Evolutionary conservation across 2,888 invertebrate species (phyloP), one percentile per base, ranked within the genome.

Genomic region (Ectobius pallidus): DNA sequence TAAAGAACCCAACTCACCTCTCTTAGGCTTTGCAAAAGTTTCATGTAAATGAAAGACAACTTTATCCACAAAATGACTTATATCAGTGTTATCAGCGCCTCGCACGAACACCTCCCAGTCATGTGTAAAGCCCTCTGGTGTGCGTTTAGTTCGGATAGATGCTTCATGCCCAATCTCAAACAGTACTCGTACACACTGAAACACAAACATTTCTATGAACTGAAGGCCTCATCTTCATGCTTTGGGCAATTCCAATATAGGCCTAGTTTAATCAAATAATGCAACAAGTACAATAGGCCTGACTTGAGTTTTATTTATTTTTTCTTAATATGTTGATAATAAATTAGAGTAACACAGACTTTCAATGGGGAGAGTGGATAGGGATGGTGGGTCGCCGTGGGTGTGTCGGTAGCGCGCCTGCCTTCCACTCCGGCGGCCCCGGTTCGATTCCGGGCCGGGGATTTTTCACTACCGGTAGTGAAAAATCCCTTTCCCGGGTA

Each of bases 41-140:
- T 94, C 92, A 80, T 98, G 97, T 70, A 98, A 87, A 80, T 91
- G 86, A 81, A 97, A 97, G 30, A 97, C 93, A 67, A 88, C 86
- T 88, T 94, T 96, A 75, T 97, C 97, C 72, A 97, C 91, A 86
- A 94, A 98, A 81, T 93, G 89, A 80, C 93, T 91, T 79, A 98
- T 94, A 81, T 94, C 93, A 77, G 92, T 90, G 78, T 92, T 92
- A 81, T 96, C 95, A 77, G 90, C 89, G 70, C 97, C 97, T 80
- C 93, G 89, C 25, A 98, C 95, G 85, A 93, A 97, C 70, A 98
- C 91, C 83, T 95, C 94, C 98, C 98, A 98, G 83, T 98, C 97
- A 85, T 98, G 98, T 78, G 97, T 98, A 82, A 94, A 97, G 62
- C 96, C 97, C 82, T 96, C 94, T 25, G 90, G 89, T 16, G 96